These are phyloP conservation scores for Euura saliciscinereae DNA, from an alignment of 1,140 invertebrate genomes.

Conservation along the genomic window DNA sequence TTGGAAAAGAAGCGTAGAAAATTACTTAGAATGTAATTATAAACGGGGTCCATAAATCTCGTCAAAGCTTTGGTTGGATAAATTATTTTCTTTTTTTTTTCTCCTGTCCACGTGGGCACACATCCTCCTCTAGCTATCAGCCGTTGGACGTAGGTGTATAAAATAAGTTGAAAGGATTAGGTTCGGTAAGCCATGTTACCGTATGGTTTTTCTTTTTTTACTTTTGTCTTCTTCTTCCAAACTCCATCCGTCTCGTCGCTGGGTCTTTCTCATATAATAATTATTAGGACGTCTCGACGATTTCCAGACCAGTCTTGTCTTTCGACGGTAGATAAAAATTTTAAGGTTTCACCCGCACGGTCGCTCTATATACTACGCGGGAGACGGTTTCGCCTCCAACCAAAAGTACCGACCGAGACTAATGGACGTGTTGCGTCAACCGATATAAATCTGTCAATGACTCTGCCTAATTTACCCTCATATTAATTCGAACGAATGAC, in stretches of 20 bases:
- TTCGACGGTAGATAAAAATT: constrained; percentile 29
- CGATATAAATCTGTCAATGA: constrained; percentile 29
- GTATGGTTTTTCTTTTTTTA: background rate
- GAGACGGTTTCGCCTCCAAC: constrained; percentile 17
- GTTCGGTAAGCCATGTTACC: background rate
- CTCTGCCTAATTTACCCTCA: constrained; percentile 21
- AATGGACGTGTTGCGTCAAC: constrained; percentile 5
- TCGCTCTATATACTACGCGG: constrained; percentile 24
- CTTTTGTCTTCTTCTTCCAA: background rate
- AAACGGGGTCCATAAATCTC: background rate
- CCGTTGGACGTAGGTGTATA: background rate
- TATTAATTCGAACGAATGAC: background rate
- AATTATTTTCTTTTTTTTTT: constrained; percentile 6
- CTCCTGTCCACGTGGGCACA: background rate
- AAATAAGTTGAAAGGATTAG: constrained; percentile 7
- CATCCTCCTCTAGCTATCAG: background rate
- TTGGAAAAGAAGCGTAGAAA: background rate
- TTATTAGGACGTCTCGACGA: constrained; percentile 12
- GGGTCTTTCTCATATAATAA: background rate
- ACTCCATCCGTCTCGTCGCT: background rate
- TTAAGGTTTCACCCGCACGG: constrained; percentile 20
- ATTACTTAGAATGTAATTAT: background rate
- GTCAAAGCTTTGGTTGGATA: background rate
- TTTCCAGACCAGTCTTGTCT: constrained; percentile 14
- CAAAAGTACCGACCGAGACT: constrained; percentile 12